Percentiles rank a stretch among this genome's conserved stretches.
phyloP scores from a whole-genome alignment of 2,797 vertebrate genomes.

The Phylloscopus collybita region DNA sequence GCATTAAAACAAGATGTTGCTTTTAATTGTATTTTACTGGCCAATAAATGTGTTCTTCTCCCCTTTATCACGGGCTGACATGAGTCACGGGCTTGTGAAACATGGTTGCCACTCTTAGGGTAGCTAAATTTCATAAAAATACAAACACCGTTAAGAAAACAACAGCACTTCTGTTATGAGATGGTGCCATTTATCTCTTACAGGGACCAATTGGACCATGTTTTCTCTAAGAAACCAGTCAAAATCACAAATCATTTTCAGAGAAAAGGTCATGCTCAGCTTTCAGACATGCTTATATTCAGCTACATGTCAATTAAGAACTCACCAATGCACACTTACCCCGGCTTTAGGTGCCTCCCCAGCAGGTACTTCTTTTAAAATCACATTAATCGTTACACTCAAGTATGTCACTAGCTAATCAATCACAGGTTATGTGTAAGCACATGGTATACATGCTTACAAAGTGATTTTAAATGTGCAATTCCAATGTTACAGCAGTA shows the following conservation, averaged over 20 bases:
- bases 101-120: background rate
- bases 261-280: background rate
- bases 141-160: background rate
- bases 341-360: background rate
- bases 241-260: background rate
- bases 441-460: background rate
- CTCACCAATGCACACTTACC: background rate
- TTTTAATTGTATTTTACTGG: background rate
- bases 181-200: background rate
- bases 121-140: background rate
- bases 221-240: background rate
- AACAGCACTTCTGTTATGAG: background rate
- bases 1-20: background rate
- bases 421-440: background rate
- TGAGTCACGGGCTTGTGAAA: background rate
- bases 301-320: background rate
- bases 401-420: background rate
- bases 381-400: background rate
- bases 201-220: accelerated
- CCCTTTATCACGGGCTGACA: background rate
- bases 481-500: background rate
- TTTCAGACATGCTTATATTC: background rate
- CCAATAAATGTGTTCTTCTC: background rate
- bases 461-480: background rate
- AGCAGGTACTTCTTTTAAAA: background rate